Evolutionary conservation across 2,888 invertebrate genomes (phyloP), one percentile per base, ranked within the genome.

Genomic region (Megaustenia siamemsis): DNA sequence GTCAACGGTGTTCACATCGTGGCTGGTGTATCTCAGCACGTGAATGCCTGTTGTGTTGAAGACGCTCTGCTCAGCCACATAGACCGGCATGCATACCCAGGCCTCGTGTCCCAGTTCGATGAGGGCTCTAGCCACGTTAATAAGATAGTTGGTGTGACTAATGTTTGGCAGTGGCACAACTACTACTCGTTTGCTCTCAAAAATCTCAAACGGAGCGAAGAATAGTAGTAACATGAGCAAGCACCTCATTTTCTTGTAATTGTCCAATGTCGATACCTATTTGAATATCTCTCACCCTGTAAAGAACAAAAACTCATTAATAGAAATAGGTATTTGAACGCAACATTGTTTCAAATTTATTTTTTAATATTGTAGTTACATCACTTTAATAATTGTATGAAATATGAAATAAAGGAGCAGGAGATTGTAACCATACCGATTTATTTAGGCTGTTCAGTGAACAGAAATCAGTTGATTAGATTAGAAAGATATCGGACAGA

Each of bases 61-160:
- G n/a, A 82, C 82, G 35, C 38, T 71, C 28, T 82, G 82, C 4
- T 66, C 49, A 28, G 81, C 86, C 53, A 86, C 28, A 12, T 60
- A 84, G 24, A 76, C 86, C 0, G 86, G 84, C 77, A 86, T 86
- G 45, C 84, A 84, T 28, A 86, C 32, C 86, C 86, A 86, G n/a
- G 81, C 66, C 66, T 86, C 66, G 60, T 86, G 86, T 1, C 84
- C 84, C 24, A 75, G 73, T 10, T 66, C 69, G 5, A 60, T 69
- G 43, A 86, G 82, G 21, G 76, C 78, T 8, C 80, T 81, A 8
- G 86, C 86, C 21, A 86, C 78, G 78, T 86, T 84, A 69, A 66
- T 84, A 21, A 81, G 81, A 53, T 84, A 84, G 38, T 71, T 73
- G 18, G 82, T 82, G 83, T 86, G 86, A 66, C 86, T 86, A n/a